Base-by-base conservation (phyloP, 2,888 invertebrate genomes). In the Maniola hyperantus region DNA sequence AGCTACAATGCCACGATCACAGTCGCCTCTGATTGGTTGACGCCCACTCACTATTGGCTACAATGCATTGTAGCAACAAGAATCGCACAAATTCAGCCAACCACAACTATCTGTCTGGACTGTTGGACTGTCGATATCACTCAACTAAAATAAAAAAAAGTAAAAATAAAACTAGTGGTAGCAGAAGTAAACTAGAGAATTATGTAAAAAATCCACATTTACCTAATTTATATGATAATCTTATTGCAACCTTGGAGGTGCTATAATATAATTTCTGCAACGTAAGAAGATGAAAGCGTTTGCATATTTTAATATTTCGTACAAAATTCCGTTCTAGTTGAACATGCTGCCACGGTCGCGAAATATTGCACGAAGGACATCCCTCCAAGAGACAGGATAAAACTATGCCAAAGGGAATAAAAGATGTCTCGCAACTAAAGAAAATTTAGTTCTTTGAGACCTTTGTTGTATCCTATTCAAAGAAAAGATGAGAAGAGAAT, bases 171-270 rank as follows among this genome's bases (percentile, higher is more conserved):
- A 26, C 26, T 26, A 26, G 26, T 2, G 4, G 26, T 26, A 26
- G 26, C 4, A 26, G 26, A 26, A 26, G 4, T 26, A 26, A 26
- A 26, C 26, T 2, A 26, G 4, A 26, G 4, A 26, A 26, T 2
- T 26, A 4, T 2, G 26, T 26, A 26, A 26, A 26, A 26, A 26
- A 10, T 39, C 11, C 11, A 39, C 39, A 11, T 39, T 39, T 39
- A 54, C 5, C 10, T 33, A 36, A 55, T 55, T 36, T 39, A 8
- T 39, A 55, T 39, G 55, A 55, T 55, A 55, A 55, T 55, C 36
- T 18, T 15, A 55, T 55, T 55, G 36, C 55, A 18, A 20, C 6
- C 18, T 15, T 55, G n/a, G 0, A 1, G 36, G 2, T 33, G 13
- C 20, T 20, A 15, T 36, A 18, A n/a, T 1, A 13, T 15, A 6